Conservation (phyloP, 2,888 invertebrate species). For the Cephonodes hylas region DNA sequence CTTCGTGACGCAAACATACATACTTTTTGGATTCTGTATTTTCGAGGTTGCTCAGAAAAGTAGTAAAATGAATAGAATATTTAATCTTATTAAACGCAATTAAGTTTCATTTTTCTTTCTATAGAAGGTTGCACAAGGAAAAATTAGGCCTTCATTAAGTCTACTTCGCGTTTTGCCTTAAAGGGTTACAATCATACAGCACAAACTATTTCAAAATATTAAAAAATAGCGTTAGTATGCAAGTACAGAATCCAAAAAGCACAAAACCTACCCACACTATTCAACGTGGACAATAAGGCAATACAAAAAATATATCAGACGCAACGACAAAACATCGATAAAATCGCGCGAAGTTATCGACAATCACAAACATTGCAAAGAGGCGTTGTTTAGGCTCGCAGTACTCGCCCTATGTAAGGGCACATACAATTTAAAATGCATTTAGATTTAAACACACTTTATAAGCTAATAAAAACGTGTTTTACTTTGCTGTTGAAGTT, state of each 20-base stretch:
- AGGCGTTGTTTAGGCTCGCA: neutral
- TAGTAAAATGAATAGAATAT: neutral
- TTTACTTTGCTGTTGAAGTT: neutral
- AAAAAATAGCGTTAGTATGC: too few relatives aligned
- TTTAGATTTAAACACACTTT: neutral
- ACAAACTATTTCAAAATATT: too few relatives aligned
- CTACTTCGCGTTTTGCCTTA: too few relatives aligned
- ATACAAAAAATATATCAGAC: conserved; percentile 11
- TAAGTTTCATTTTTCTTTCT: too few relatives aligned
- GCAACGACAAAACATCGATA: neutral
- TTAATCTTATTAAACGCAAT: too few relatives aligned
- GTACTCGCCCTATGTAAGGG: neutral
- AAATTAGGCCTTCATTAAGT: too few relatives aligned
- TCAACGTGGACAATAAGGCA: conserved; percentile 4
- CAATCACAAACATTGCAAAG: neutral
- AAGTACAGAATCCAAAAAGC: conserved; percentile 18
- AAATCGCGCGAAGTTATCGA: neutral
- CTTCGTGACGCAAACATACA: conserved; percentile 26
- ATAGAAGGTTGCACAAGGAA: too few relatives aligned
- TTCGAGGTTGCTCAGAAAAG: neutral
- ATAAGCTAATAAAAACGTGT: neutral
- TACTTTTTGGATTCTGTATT: conserved; percentile 6
- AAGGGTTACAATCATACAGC: too few relatives aligned
- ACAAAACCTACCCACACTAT: conserved; percentile 11
- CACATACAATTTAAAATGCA: neutral